These are phyloP conservation scores for Penaeus monodon DNA, from an alignment of 2,888 invertebrate genomes.

Conservation along the genomic window DNA sequence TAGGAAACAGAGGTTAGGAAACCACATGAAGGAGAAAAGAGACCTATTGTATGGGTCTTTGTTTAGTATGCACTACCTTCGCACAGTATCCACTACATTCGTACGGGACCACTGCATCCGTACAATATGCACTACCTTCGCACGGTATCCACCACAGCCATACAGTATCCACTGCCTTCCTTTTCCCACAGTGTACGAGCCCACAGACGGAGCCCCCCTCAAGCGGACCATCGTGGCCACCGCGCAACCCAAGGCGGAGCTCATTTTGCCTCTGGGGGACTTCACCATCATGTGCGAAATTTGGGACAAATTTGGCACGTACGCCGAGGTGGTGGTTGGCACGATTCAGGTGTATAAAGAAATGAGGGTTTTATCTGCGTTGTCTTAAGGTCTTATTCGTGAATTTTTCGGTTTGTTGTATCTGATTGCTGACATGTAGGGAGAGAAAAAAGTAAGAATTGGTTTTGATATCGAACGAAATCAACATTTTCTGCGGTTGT, in stretches of 20 bases:
- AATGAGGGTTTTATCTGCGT: not conserved
- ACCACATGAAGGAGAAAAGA: too few species aligned
- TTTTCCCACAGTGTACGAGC: conserved; percentile 19
- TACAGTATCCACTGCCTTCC: not conserved
- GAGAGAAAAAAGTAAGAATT: too few species aligned
- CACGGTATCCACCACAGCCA: too few species aligned
- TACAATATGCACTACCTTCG: not conserved
- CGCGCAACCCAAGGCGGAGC: conserved; percentile 4
- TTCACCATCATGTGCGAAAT: conserved; percentile 33
- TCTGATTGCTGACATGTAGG: too few species aligned
- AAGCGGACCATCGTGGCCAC: conserved; percentile 32
- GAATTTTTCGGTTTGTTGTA: too few species aligned
- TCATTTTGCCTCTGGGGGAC: conserved; percentile 30
- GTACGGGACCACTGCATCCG: too few species aligned
- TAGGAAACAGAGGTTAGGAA: too few species aligned
- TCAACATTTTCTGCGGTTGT: too few species aligned
- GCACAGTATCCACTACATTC: too few species aligned
- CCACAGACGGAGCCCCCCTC: conserved; percentile 11
- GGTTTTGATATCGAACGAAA: too few species aligned
- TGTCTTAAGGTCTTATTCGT: not conserved
- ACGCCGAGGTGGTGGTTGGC: conserved; percentile 24
- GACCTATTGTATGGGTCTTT: too few species aligned
- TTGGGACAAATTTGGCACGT: conserved; percentile 42
- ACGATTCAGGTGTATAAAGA: not conserved
- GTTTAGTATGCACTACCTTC: too few species aligned